Evolutionary conservation across 2,797 vertebrate species (phyloP).

Genomic region (Tokudaia muenninki): DNA sequence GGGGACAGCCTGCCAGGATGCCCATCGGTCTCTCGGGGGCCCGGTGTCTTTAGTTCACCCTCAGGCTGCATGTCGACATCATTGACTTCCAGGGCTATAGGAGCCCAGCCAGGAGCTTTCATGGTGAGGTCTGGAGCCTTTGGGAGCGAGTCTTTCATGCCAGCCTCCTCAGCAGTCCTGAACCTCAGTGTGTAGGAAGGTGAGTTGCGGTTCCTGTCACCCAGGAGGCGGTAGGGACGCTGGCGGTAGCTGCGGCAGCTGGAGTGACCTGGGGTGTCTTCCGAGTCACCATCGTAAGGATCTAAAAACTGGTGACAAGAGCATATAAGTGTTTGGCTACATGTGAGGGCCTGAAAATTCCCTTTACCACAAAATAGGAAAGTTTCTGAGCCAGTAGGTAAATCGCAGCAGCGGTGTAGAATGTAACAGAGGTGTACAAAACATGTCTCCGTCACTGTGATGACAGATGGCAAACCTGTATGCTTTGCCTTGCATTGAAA

Average conservation of each 20-base stretch:
- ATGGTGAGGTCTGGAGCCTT: background rate
- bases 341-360: background rate
- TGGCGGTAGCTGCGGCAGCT: slow-evolving; percentile 21
- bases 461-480: background rate
- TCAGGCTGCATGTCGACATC: slow-evolving; percentile 63
- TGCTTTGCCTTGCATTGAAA: background rate
- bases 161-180: background rate
- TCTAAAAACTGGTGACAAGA: slow-evolving; percentile 89
- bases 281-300: slow-evolving; percentile 92
- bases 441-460: background rate
- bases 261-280: slow-evolving; percentile 86
- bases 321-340: background rate
- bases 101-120: background rate
- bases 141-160: background rate
- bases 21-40: slow-evolving; percentile 75
- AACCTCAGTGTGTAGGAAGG: background rate
- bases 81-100: rapidly evolving
- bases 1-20: background rate
- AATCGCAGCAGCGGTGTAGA: rapidly evolving
- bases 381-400: background rate
- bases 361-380: background rate
- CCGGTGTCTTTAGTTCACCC: rapidly evolving
- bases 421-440: rapidly evolving
- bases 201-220: rapidly evolving
- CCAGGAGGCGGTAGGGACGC: slow-evolving; percentile 40